Evolutionary conservation across 2,888 invertebrate species (phyloP).

Genomic region (Chromoteleia sp.): DNA sequence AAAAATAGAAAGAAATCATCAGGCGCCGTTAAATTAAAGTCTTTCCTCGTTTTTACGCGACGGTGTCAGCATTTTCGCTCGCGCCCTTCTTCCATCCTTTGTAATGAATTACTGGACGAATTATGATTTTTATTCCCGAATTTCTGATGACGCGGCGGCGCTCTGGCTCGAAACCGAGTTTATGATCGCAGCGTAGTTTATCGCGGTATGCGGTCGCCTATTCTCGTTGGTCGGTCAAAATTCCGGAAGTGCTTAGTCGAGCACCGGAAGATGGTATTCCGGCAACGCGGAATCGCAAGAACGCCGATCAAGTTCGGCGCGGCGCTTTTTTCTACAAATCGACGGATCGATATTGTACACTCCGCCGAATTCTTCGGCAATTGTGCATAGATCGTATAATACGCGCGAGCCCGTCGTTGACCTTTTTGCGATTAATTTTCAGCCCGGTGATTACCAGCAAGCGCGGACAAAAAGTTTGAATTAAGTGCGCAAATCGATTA

Average conservation of each 20-base stretch:
- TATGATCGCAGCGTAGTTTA: no score
- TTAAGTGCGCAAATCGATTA: conserved; percentile 8
- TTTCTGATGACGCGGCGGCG: no score
- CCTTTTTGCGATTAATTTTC: conserved; percentile 10
- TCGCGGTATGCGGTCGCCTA: conserved; percentile 5
- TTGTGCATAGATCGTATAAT: neutral
- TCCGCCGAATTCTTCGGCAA: neutral
- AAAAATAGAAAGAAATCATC: neutral
- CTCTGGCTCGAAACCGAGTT: no score
- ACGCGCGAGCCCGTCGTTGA: neutral
- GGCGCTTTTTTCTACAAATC: conserved; percentile 10
- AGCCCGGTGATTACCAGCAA: neutral
- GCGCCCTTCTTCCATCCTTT: neutral
- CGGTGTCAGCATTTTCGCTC: neutral
- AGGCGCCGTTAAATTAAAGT: neutral
- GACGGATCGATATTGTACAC: conserved; percentile 6
- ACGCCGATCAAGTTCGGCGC: conserved; percentile 13
- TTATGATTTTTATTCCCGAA: neutral
- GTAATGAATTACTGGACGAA: conserved; percentile 5
- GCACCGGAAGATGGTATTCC: conserved; percentile 30
- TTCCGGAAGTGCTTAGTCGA: conserved; percentile 29
- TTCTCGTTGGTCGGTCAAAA: conserved; percentile 19
- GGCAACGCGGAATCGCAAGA: conserved; percentile 35
- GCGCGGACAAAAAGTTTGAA: conserved; percentile 1
- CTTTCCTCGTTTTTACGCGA: neutral